Percentiles rank a stretch among this genome's conserved stretches.
phyloP scores from a whole-genome alignment of 2,113 vertebrate genomes.

The Spilogale gracilis region DNA sequence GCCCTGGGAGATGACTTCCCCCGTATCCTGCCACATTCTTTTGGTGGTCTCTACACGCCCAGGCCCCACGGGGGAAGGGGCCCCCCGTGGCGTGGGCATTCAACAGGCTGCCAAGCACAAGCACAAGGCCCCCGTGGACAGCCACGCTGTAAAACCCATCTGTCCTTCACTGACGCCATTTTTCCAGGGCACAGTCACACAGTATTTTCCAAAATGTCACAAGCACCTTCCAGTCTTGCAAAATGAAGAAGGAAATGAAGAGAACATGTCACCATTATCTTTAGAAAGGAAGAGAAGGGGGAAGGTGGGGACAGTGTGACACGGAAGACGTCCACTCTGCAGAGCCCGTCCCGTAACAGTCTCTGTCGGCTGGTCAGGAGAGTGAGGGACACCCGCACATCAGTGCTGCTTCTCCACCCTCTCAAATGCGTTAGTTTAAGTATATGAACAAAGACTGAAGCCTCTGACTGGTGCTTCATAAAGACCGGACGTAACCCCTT shows the following conservation, averaged over 20 bases:
- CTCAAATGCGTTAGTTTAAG: neutral
- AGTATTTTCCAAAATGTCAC: neutral
- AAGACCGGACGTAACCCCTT: neutral
- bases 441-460: neutral
- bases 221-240: neutral
- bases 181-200: neutral
- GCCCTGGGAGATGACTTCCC: neutral
- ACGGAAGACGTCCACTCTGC: neutral
- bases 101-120: no score
- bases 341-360: neutral
- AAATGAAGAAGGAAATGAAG: neutral
- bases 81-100: accelerated
- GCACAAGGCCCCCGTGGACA: accelerated
- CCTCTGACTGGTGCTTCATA: neutral
- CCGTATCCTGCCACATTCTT: neutral
- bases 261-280: neutral
- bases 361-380: neutral
- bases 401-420: neutral
- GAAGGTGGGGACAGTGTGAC: neutral
- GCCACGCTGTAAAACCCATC: neutral
- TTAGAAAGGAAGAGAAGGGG: neutral
- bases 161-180: neutral
- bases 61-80: accelerated
- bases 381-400: neutral
- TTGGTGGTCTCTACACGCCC: neutral